Evolutionary conservation across 2,113 vertebrate genomes (phyloP).

Genomic region (Deroptyus accipitrinus): DNA sequence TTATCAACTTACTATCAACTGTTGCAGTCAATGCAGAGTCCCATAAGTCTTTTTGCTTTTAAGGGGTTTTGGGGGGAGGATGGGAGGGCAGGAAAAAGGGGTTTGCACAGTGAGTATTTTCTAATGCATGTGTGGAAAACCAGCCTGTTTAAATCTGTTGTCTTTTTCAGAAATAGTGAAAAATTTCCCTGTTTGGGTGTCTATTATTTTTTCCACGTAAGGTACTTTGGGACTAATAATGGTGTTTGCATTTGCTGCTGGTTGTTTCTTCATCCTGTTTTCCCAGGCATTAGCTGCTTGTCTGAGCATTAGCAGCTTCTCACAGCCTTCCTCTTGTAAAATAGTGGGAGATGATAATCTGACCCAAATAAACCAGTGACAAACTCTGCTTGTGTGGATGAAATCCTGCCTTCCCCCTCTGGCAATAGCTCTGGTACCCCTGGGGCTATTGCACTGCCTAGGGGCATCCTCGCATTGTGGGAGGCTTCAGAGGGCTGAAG

Average conservation of each 20-base stretch:
- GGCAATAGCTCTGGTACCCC: background rate
- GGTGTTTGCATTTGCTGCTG: background rate
- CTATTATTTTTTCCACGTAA: background rate
- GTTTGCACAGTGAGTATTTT: background rate
- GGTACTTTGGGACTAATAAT: background rate
- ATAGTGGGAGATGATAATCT: constrained; percentile 1
- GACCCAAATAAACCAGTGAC: background rate
- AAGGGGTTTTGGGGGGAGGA: background rate
- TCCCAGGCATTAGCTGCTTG: background rate
- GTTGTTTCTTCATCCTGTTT: background rate
- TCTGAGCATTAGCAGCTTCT: background rate
- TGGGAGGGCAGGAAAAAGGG: background rate
- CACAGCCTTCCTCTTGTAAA: background rate
- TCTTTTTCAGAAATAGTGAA: background rate
- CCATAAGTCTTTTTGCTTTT: background rate
- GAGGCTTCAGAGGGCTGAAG: background rate
- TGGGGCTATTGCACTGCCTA: fast-evolving
- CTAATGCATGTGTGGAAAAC: background rate
- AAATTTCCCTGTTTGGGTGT: background rate
- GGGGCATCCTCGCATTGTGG: background rate
- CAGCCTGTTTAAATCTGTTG: background rate
- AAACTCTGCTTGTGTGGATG: background rate
- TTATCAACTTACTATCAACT: background rate
- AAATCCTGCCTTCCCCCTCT: background rate
- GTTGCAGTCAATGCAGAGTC: background rate